These are phyloP conservation scores for Parauchenoglanis ngamensis DNA, from an alignment of 2,797 vertebrate genomes.

Conservation along the genomic window DNA sequence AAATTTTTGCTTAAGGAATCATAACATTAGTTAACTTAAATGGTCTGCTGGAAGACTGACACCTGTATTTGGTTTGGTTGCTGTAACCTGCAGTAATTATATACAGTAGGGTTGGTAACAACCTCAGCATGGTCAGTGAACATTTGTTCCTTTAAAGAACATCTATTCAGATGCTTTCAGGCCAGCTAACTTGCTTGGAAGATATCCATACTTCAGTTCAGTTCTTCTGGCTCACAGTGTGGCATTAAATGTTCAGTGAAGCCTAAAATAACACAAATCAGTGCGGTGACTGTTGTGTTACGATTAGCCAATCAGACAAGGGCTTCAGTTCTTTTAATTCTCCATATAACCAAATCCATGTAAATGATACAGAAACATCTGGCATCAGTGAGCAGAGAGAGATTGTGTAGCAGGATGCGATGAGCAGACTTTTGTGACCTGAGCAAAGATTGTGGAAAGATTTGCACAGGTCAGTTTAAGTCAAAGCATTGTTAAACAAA, in stretches of 20 bases:
- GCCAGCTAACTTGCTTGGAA: background rate
- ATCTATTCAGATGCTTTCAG: background rate
- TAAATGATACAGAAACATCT: conserved; percentile 23
- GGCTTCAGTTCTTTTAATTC: background rate
- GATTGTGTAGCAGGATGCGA: background rate
- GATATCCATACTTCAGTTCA: background rate
- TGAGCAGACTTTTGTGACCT: background rate
- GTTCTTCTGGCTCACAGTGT: background rate
- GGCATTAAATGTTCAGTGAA: conserved; percentile 15
- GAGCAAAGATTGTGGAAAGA: background rate
- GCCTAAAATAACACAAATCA: conserved; percentile 13
- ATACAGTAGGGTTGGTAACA: background rate
- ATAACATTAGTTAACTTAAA: background rate
- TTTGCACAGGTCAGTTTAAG: background rate
- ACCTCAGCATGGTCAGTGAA: background rate
- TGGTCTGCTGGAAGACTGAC: background rate
- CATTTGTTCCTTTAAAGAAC: background rate
- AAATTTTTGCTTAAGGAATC: background rate
- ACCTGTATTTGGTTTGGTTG: background rate
- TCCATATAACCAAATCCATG: conserved; percentile 19
- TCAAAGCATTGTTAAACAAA: background rate
- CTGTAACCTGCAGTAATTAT: background rate
- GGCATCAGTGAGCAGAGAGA: background rate
- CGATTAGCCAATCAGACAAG: background rate
- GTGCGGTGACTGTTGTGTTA: background rate